Conservation (phyloP, 2,113 vertebrate species). For the Syrrhaptes paradoxus region DNA sequence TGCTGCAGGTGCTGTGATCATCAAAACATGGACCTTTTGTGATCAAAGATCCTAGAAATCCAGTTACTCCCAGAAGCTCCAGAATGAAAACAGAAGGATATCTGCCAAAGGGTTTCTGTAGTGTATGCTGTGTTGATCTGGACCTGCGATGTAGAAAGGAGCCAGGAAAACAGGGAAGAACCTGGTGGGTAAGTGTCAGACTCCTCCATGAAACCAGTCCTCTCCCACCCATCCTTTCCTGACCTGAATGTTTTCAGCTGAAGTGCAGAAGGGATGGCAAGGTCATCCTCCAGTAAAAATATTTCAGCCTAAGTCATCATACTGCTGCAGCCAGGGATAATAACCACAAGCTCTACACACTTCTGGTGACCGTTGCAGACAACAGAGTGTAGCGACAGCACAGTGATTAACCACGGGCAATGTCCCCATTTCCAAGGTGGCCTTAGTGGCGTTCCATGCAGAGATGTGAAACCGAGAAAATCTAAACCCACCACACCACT, state of each 20-base stretch:
- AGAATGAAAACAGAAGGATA: neutral
- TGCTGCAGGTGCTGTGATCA: neutral
- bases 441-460: neutral
- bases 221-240: neutral
- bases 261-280: neutral
- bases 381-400: neutral
- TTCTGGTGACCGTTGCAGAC: neutral
- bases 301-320: neutral
- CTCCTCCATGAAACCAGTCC: neutral
- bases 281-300: neutral
- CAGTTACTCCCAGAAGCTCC: neutral
- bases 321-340: neutral
- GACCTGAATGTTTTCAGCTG: neutral
- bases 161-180: neutral
- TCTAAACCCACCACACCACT: neutral
- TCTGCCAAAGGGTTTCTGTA: neutral
- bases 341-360: neutral
- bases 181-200: neutral
- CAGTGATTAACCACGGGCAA: neutral
- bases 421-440: neutral
- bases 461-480: neutral
- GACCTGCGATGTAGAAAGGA: neutral
- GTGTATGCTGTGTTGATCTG: neutral
- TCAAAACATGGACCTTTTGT: neutral
- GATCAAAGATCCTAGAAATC: neutral